A percentile compares a stretch with the other conserved stretches of the same genome.
Conservation (phyloP, 1,140 invertebrate genomes). For the Scaptomyza hsui region DNA sequence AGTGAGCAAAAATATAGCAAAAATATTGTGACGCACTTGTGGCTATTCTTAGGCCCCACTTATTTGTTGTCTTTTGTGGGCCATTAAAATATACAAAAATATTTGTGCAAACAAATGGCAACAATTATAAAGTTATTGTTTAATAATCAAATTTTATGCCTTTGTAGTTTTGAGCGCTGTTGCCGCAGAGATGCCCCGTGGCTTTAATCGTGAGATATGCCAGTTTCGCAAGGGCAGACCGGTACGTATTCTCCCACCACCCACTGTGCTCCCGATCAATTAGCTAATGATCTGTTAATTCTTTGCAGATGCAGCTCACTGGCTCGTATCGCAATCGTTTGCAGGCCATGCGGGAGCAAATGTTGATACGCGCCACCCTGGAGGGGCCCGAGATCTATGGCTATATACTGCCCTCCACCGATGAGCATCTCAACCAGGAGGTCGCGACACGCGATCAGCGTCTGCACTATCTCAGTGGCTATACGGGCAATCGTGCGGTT, state of each 20-base stretch:
- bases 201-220: conserved; percentile 72
- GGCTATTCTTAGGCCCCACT: conserved; percentile 53
- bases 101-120: conserved; percentile 49
- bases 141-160: conserved; percentile 17
- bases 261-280: neutral
- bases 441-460: conserved; percentile 91
- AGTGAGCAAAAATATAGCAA: conserved; percentile 8
- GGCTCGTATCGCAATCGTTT: conserved; percentile 85
- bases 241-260: conserved; percentile 41
- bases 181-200: conserved; percentile 52
- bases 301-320: conserved; percentile 62
- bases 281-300: neutral
- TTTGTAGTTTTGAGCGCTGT: conserved; percentile 36
- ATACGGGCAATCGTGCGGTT: conserved; percentile 92
- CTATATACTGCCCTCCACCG: conserved; percentile 90
- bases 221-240: conserved; percentile 68
- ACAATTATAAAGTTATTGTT: conserved; percentile 60
- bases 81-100: conserved; percentile 57
- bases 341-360: conserved; percentile 87
- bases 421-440: conserved; percentile 91
- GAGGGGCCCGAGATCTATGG: conserved; percentile 88
- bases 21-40: conserved; percentile 67
- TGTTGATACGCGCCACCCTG: conserved; percentile 87
- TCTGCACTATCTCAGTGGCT: conserved; percentile 93
- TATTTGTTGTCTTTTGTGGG: conserved; percentile 21